Evolutionary conservation across 2,113 vertebrate species (phyloP), one percentile per base, ranked within the genome.

Genomic region (Lucifuga dentata): DNA sequence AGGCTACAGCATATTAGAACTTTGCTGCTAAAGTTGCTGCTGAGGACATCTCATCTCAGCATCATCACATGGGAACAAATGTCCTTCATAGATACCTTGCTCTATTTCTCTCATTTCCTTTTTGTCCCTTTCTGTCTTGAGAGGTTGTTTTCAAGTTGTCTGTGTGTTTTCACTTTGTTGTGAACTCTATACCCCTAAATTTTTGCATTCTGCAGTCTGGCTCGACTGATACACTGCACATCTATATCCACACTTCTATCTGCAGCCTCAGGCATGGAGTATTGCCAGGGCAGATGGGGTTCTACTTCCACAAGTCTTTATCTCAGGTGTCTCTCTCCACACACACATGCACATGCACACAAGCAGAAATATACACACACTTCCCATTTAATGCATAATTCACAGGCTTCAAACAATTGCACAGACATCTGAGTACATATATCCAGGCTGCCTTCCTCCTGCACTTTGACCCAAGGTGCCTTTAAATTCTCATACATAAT

Each of bases 101-200:
- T 60, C 21, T 62, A 26, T 39, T 33, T 64, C 21, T 46, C 20
- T 6, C 20, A 32, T 43, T 51, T 32, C 43, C n/a, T 45, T 13
- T 56, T 39, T 53, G 32, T 43, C 41, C 29, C 19, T 19, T 58
- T 51, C 3, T 40, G 5, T n/a, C 43, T 17, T 2, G 17, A 51
- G 46, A 15, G 29, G 21, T 68, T 69, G 39, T 60, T 58, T 68
- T 68, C 45, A 55, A 77, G 50, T 23, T 33, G 61, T 62, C 49
- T 68, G 44, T 77, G 57, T 70, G 59, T 61, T 59, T 50, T 82
- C 20, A 11, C 41, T 69, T 67, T 40, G 49, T 23, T 53, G 33
- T 84, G 73, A 86, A 73, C 78, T 73, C 21, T 76, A 52, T 41
- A 43, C 39, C 53, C 52, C 39, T 61, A 78, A 76, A 76, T 68